These are phyloP conservation scores for Caenorhabditis uteleia DNA, from an alignment of 2,888 invertebrate species.

Conservation along the genomic window DNA sequence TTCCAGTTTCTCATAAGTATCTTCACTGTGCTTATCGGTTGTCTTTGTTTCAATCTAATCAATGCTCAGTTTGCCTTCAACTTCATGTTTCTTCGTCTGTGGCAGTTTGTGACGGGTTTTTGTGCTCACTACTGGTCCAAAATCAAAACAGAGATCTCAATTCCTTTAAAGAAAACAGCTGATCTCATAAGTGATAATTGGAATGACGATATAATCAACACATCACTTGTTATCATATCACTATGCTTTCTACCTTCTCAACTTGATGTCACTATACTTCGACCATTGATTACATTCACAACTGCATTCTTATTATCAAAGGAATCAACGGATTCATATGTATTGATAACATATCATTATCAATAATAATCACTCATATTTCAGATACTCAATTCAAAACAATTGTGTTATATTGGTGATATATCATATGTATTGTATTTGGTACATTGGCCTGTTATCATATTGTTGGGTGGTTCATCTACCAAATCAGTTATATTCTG, in stretches of 20 bases:
- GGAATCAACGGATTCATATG: neutral
- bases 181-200: too few relatives aligned
- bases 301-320: neutral
- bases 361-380: too few relatives aligned
- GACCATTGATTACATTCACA: slow-evolving; percentile 9
- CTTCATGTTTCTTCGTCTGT: slow-evolving; percentile 34
- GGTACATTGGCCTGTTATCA: slow-evolving; percentile 40
- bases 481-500: neutral
- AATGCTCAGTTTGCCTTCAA: slow-evolving; percentile 22
- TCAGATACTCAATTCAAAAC: slow-evolving; percentile 13
- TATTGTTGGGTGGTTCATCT: neutral
- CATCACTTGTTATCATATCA: slow-evolving; percentile 1
- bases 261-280: slow-evolving; percentile 2
- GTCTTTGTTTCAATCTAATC: slow-evolving; percentile 5
- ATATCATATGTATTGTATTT: slow-evolving; percentile 35
- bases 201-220: slow-evolving; percentile 3
- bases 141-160: slow-evolving; percentile 8
- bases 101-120: slow-evolving; percentile 37
- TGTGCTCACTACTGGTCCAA: slow-evolving; percentile 17
- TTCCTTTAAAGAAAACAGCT: too few relatives aligned
- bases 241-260: slow-evolving; percentile 11
- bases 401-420: slow-evolving; percentile 17
- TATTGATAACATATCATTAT: too few relatives aligned
- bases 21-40: slow-evolving; percentile 4
- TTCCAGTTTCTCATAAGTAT: slow-evolving; percentile 3